Conservation (phyloP, 1,140 invertebrate genomes). For the Drosophila busckii region DNA sequence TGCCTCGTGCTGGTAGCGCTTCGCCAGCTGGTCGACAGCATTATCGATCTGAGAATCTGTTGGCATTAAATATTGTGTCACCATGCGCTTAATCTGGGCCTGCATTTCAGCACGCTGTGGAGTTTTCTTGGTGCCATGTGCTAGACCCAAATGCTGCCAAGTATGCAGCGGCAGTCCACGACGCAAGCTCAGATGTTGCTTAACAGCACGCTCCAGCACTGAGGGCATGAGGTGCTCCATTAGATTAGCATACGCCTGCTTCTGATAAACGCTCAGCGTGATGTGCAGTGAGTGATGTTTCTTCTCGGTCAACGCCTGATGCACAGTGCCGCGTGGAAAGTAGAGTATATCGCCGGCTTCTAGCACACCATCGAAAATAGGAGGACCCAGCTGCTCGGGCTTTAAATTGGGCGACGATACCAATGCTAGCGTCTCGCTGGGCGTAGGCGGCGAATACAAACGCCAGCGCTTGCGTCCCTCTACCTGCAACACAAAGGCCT, state of each 20-base stretch:
- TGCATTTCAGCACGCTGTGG: constrained; percentile 81
- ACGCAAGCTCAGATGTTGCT: constrained; percentile 86
- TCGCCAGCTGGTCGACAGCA: constrained; percentile 91
- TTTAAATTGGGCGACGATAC: constrained; percentile 91
- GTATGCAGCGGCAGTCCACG: constrained; percentile 90
- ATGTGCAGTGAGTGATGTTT: constrained; percentile 93
- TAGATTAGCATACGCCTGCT: constrained; percentile 93
- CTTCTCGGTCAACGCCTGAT: constrained; percentile 90
- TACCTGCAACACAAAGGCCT: constrained; percentile 97
- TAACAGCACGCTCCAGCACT: constrained; percentile 86
- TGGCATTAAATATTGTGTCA: constrained; percentile 32
- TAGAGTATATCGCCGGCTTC: constrained; percentile 95
- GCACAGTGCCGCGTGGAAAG: constrained; percentile 94
- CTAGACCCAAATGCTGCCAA: constrained; percentile 85
- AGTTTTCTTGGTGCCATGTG: constrained; percentile 81
- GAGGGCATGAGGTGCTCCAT: constrained; percentile 89
- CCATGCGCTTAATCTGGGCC: constrained; percentile 80
- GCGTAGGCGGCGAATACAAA: constrained; percentile 87
- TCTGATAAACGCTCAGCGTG: constrained; percentile 94
- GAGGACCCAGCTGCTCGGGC: constrained; percentile 87
- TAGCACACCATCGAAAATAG: constrained; percentile 88
- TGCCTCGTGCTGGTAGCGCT: constrained; percentile 90
- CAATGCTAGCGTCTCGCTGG: constrained; percentile 85
- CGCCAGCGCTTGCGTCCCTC: constrained; percentile 98
- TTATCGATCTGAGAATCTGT: constrained; percentile 86